These are phyloP conservation scores for Nephrotoma guestfalica DNA, from an alignment of 2,888 invertebrate genomes.

Conservation along the genomic window DNA sequence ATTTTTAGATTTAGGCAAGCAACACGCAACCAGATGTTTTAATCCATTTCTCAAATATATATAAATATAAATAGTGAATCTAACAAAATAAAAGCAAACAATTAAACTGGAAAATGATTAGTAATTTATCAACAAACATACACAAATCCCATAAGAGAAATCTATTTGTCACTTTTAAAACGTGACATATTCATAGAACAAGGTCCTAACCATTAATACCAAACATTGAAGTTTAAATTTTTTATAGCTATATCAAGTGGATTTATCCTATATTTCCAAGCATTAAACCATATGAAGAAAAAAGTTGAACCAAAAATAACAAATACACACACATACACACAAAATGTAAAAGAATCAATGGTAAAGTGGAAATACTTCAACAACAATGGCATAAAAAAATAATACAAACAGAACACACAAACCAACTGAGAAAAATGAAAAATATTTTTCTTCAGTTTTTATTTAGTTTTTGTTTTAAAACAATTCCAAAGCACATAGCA, in stretches of 20 bases:
- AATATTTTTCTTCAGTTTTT: not conserved
- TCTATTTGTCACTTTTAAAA: not conserved
- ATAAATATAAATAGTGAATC: not conserved
- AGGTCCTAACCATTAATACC: not conserved
- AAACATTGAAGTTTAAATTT: not conserved
- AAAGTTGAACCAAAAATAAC: not conserved
- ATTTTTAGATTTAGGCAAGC: not conserved
- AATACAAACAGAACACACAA: not conserved
- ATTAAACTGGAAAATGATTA: not conserved
- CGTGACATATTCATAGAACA: not conserved
- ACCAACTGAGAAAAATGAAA: not conserved
- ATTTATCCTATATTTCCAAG: not conserved
- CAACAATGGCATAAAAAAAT: not conserved
- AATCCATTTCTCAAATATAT: not conserved
- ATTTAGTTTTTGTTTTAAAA: not conserved
- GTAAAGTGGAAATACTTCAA: not conserved
- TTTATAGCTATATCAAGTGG: not conserved
- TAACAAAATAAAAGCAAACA: not conserved
- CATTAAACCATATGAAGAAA: not conserved
- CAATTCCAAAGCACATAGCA: not conserved
- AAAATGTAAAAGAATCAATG: not conserved
- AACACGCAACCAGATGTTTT: not conserved
- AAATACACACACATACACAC: not conserved
- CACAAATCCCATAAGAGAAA: not conserved
- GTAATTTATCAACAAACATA: not conserved